Evolutionary conservation across 2,797 vertebrate genomes (phyloP).

Genomic region (Dicrostonyx torquatus): DNA sequence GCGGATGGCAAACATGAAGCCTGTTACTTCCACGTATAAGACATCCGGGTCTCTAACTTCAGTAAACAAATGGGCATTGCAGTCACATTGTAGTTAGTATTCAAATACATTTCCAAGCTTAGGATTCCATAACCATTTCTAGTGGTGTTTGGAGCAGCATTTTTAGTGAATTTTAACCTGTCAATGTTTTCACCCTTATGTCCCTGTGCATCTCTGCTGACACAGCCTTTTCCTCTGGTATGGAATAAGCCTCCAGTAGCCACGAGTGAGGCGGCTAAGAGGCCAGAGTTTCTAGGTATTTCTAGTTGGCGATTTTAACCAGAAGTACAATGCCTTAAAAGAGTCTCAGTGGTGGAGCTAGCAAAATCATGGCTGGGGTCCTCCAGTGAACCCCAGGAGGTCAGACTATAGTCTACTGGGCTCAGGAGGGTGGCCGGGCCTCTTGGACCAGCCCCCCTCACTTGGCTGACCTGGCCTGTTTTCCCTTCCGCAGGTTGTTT

Average conservation of each 20-base stretch:
- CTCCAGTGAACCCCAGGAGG: fast-evolving
- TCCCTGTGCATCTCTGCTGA: fast-evolving
- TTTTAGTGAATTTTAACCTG: background rate
- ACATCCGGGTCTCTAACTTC: background rate
- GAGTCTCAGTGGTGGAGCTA: fast-evolving
- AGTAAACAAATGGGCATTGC: background rate
- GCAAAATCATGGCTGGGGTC: fast-evolving
- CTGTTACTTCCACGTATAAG: background rate
- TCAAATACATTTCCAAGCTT: background rate
- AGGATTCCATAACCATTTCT: background rate
- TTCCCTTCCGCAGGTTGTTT: slow-evolving; percentile 91
- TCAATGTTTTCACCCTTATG: background rate
- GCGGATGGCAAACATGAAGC: background rate
- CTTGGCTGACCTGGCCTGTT: background rate
- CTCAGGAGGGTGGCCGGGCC: fast-evolving
- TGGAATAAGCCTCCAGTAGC: background rate
- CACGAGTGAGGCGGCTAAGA: background rate
- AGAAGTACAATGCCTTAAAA: background rate
- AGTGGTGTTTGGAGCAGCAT: background rate
- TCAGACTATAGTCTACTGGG: fast-evolving
- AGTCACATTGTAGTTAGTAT: background rate
- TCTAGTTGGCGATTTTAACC: background rate
- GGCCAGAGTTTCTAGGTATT: background rate
- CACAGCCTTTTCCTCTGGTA: background rate
- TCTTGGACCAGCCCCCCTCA: fast-evolving